Evolutionary conservation across 2,797 vertebrate species (phyloP).

Genomic region (Botia kubotai): DNA sequence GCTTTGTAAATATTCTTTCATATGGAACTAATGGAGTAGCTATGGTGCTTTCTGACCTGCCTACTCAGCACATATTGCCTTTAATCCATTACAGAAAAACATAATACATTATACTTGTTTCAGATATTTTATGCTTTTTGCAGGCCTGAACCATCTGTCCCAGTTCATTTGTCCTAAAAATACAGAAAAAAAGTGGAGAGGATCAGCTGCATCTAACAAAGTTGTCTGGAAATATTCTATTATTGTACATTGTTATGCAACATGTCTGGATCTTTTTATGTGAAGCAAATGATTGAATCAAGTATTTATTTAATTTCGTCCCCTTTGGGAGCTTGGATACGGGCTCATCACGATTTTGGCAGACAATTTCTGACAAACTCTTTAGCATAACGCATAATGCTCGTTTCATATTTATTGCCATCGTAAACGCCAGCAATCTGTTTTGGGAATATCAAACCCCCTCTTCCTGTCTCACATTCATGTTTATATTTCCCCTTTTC

Average conservation of each 20-base stretch:
- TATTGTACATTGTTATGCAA: constrained; percentile 9
- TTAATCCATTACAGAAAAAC: neutral
- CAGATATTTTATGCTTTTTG: constrained; percentile 5
- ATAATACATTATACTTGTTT: neutral
- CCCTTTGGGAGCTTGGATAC: neutral
- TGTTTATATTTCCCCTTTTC: neutral
- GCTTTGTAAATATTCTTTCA: neutral
- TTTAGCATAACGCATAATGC: constrained; percentile 5
- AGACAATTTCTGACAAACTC: constrained; percentile 12
- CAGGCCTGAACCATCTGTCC: constrained; percentile 16
- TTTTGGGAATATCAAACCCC: constrained; percentile 17
- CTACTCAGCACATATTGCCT: neutral
- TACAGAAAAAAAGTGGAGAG: neutral
- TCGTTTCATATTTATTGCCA: neutral
- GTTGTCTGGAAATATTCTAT: neutral
- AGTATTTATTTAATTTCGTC: neutral
- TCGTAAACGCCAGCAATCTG: neutral
- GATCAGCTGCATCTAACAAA: constrained; percentile 4
- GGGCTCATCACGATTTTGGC: constrained; percentile 13
- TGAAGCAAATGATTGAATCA: constrained; percentile 19
- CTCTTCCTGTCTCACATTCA: constrained; percentile 21
- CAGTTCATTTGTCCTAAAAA: constrained; percentile 7
- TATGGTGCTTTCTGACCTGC: constrained; percentile 6
- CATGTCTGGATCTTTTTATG: constrained; percentile 7
- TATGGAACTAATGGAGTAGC: neutral